These are phyloP conservation scores for Phlogophora meticulosa DNA, from an alignment of 2,888 invertebrate species.

Conservation along the genomic window DNA sequence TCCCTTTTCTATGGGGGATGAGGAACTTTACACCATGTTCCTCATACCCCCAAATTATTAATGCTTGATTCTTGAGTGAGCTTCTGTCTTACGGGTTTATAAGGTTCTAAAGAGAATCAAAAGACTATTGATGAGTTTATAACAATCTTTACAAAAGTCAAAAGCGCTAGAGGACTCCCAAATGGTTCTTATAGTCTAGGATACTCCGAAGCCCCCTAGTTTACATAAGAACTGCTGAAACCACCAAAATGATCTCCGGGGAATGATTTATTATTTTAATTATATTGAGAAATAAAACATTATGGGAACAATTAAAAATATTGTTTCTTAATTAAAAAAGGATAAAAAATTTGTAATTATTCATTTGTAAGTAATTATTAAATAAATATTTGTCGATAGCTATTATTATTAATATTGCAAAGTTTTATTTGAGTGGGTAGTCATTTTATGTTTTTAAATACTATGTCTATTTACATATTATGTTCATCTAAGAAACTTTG, in stretches of 20 bases:
- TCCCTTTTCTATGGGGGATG: no score
- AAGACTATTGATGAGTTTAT: no score
- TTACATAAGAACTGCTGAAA: slow-evolving; percentile 30
- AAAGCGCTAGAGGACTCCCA: no score
- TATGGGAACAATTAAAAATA: slow-evolving; percentile 66
- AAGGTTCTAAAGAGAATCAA: no score
- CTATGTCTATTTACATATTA: slow-evolving; percentile 17
- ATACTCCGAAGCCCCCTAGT: neutral
- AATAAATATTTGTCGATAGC: slow-evolving; percentile 28
- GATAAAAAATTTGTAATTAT: slow-evolving; percentile 54
- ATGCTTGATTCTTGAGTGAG: no score
- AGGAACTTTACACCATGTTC: no score
- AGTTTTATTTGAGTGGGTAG: slow-evolving; percentile 45
- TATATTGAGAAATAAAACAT: slow-evolving; percentile 45
- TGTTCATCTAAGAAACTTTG: slow-evolving; percentile 19
- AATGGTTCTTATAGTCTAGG: neutral
- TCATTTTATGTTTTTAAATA: slow-evolving; percentile 2
- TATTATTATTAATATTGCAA: slow-evolving; percentile 41
- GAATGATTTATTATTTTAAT: slow-evolving; percentile 42
- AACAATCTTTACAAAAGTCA: no score
- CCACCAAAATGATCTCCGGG: slow-evolving; percentile 59
- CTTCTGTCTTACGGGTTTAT: no score
- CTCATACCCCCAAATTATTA: no score
- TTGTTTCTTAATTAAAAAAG: slow-evolving; percentile 55
- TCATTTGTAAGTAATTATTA: slow-evolving; percentile 26